Evolutionary conservation across 2,888 invertebrate genomes (phyloP), one percentile per base, ranked within the genome.

Genomic region (Dynastes grantii): DNA sequence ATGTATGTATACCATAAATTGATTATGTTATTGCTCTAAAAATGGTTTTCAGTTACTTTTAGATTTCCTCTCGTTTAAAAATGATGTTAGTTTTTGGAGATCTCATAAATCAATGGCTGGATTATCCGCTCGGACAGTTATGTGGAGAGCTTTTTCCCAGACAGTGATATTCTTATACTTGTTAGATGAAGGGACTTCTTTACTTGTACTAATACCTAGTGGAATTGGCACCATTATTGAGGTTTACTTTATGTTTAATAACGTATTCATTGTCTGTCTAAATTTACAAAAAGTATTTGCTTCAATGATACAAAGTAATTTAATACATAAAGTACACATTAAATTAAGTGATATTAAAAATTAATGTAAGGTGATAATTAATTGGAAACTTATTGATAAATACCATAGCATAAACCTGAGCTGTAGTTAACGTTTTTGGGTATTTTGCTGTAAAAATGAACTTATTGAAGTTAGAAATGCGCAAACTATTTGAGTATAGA

Each of bases 61-160:
- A 86, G 99, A 99, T 88, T 97, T 99, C 87, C 90, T 99, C 76
- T 97, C 99, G 0, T 98, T 99, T 88, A 99, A 99, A 91, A 98
- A 98, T 88, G 99, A 99, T 85, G 96, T 99, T 0, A 93, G 93
- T 77, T 99, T 98, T 88, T 99, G 99, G 99, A 93, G 94, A 78
- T 92, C 93, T 27, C 94, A 96, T 85, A 92, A 93, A 45, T 95
- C 95, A 0, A 94, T 98, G 89, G 97, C 95, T 58, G 97, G 99
- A 0, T 89, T 99, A 22, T 98, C 98, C 0, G 92, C 94, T 1
- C 92, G 96, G 79, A 96, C 97, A 0, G 95, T 98, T 37, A 87
- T 97, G 53, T 99, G 99, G 99, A 92, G 98, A 76, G 96, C 96
- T 1, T 96, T 98, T 88, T 98, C 98, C 73, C 97, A 97, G 88